Evolutionary conservation across 2,888 invertebrate species (phyloP).

Genomic region (Capitulum mitella): DNA sequence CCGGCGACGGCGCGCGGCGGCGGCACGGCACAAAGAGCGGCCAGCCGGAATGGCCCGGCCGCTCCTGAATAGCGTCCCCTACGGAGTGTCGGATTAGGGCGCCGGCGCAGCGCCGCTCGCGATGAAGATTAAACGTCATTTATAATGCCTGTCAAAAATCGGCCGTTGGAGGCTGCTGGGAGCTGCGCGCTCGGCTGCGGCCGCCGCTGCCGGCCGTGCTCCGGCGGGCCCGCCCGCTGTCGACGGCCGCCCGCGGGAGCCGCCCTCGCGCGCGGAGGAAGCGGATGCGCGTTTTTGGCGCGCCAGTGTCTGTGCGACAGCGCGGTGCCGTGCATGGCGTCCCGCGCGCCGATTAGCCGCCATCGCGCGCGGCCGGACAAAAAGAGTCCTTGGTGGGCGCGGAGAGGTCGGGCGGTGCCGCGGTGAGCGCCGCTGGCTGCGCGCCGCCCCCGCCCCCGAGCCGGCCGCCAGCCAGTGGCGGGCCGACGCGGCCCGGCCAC

Average conservation of each 20-base stretch:
- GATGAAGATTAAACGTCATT: slow-evolving; percentile 19
- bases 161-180: background rate
- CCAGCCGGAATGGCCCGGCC: background rate
- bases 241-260: background rate
- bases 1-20: background rate
- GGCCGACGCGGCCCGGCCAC: background rate
- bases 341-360: background rate
- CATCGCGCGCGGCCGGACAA: slow-evolving; percentile 5
- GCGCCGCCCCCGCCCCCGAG: background rate
- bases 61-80: slow-evolving; percentile 1
- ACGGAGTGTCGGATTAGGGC: background rate
- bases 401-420: slow-evolving; percentile 7
- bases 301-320: background rate
- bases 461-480: background rate
- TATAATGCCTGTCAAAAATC: background rate
- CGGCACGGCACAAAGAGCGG: background rate
- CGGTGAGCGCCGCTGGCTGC: background rate
- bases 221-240: background rate
- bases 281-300: background rate
- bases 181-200: background rate
- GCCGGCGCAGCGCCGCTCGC: background rate
- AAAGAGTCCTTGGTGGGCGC: slow-evolving; percentile 21
- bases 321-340: background rate
- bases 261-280: background rate
- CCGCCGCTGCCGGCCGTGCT: background rate